phyloP scores from a whole-genome alignment of 1,140 invertebrate genomes.

The Trachymyrmex septentrionalis region DNA sequence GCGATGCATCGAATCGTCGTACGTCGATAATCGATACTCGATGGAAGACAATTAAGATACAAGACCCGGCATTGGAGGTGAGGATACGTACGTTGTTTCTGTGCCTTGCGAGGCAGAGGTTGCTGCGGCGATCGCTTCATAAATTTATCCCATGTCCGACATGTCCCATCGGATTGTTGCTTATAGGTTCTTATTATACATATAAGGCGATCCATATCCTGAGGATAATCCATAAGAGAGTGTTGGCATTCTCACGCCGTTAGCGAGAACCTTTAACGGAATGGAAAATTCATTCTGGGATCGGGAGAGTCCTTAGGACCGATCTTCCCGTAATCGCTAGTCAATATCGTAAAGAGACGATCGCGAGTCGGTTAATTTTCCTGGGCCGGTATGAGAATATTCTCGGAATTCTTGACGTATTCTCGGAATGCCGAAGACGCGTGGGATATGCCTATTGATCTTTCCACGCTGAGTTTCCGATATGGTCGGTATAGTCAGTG shows the following conservation, averaged over 20 bases:
- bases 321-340: slow-evolving; percentile 39
- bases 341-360: slow-evolving; percentile 44
- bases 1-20: slow-evolving; percentile 43
- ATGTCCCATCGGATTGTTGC: background rate
- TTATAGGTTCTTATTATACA: slow-evolving; percentile 24
- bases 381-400: slow-evolving; percentile 18
- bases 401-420: slow-evolving; percentile 55
- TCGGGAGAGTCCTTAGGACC: background rate
- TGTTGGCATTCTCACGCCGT: background rate
- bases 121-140: slow-evolving; percentile 12
- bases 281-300: slow-evolving; percentile 32
- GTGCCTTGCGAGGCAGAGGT: background rate
- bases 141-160: slow-evolving; percentile 4
- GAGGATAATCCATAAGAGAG: background rate
- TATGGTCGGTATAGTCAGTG: slow-evolving; percentile 44
- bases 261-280: background rate
- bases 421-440: slow-evolving; percentile 53
- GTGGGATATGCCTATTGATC: slow-evolving; percentile 60
- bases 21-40: slow-evolving; percentile 48
- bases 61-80: background rate
- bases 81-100: slow-evolving; percentile 28
- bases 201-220: background rate
- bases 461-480: slow-evolving; percentile 48
- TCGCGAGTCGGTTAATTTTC: slow-evolving; percentile 45
- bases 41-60: slow-evolving; percentile 50